phyloP scores from a whole-genome alignment of 2,888 invertebrate species.

The Tetanocera ferruginea region DNA sequence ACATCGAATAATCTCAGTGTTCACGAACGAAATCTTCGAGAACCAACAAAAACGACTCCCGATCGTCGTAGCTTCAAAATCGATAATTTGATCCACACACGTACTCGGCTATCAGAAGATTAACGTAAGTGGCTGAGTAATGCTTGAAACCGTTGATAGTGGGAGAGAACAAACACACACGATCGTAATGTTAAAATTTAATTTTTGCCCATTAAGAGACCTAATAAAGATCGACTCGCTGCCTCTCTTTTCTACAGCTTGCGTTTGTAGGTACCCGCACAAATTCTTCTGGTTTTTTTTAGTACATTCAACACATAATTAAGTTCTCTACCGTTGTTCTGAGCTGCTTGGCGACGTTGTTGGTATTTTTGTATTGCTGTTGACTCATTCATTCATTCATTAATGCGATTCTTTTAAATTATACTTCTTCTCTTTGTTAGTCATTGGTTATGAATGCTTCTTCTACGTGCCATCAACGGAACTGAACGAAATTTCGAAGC shows the following conservation, averaged over 20 bases:
- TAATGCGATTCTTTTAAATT: neutral
- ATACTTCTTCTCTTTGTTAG: neutral
- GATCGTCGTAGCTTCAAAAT: slow-evolving; percentile 48
- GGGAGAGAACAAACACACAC: slow-evolving; percentile 44
- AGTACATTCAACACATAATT: neutral
- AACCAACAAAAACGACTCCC: neutral
- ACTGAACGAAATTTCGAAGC: slow-evolving; percentile 50
- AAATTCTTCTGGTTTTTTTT: neutral
- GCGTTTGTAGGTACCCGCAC: neutral
- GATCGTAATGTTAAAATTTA: neutral
- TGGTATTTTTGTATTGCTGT: neutral
- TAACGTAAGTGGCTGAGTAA: slow-evolving; percentile 42
- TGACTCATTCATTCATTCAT: neutral
- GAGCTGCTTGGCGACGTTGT: neutral
- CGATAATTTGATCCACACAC: slow-evolving; percentile 63
- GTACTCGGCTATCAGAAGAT: slow-evolving; percentile 56
- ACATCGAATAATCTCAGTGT: too few species aligned
- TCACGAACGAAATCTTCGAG: too few species aligned
- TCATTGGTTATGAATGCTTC: neutral
- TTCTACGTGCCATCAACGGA: slow-evolving; percentile 14
- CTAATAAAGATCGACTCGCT: too few species aligned
- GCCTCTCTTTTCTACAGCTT: too few species aligned
- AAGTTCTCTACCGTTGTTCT: neutral
- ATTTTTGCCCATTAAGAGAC: neutral
- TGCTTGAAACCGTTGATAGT: neutral